Conservation (phyloP, 1,140 invertebrate genomes). For the Aradophagus sp. region DNA sequence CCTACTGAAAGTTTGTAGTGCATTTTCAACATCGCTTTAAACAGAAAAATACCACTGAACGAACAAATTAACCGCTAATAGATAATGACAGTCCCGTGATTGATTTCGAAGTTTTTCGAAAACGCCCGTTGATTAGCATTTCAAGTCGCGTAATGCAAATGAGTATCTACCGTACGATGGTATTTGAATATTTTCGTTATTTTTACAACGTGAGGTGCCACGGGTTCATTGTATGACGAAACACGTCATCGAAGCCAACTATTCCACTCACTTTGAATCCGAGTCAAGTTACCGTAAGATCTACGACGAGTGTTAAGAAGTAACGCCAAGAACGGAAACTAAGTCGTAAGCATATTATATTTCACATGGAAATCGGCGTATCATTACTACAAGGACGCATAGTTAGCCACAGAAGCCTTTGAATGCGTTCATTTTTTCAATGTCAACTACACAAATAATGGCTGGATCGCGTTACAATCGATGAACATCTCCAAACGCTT, state of each 20-base stretch:
- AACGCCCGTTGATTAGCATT: constrained; percentile 33
- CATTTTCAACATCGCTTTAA: too few species aligned
- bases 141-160: constrained; percentile 13
- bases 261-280: constrained; percentile 46
- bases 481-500: constrained; percentile 19
- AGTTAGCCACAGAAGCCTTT: constrained; percentile 44
- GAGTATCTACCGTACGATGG: constrained; percentile 21
- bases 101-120: too few species aligned
- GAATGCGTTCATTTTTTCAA: constrained; percentile 46
- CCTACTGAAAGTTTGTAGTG: too few species aligned
- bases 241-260: constrained; percentile 37
- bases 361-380: constrained; percentile 52
- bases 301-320: constrained; percentile 50
- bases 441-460: constrained; percentile 34
- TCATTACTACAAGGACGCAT: constrained; percentile 53
- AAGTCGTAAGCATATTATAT: constrained; percentile 55
- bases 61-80: too few species aligned
- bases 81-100: too few species aligned
- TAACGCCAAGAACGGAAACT: constrained; percentile 48
- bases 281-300: constrained; percentile 53
- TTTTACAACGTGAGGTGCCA: constrained; percentile 36
- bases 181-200: constrained; percentile 32
- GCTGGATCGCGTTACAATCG: constrained; percentile 22
- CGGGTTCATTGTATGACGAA: constrained; percentile 51
- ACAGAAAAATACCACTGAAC: too few species aligned